Base-by-base conservation (phyloP, 2,888 invertebrate genomes). In the Lysandra coridon region DNA sequence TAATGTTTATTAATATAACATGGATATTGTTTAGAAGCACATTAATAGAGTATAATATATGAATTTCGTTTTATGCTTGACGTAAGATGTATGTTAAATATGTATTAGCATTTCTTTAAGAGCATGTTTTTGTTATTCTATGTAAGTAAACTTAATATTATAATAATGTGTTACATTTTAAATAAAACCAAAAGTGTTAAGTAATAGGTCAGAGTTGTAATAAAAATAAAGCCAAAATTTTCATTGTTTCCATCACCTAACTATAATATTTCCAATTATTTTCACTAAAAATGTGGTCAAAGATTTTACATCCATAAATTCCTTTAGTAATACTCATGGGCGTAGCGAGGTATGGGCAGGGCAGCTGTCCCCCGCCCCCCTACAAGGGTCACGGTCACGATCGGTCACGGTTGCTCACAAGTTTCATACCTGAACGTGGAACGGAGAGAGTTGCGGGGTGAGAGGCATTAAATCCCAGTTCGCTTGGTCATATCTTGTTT, bases 131-230 rank as follows among this genome's bases (percentile, higher is more conserved):
- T 84, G 85, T 87, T 88, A 82, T 82, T 81, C 80, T 85, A 85
- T 81, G 86, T 86, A 83, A 81, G 86, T 86, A 83, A 81, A 81
- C 82, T 81, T 83, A 82, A 79, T 69, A 69, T 23, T 12, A 64
- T 23, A 75, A 14, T 57, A 73, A 14, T 57, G 17, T 57, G 57
- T 81, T 84, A 83, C 84, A 79, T 74, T 80, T 78, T 83, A 83
- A 84, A 85, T 81, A 78, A 83, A 86, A 85, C 87, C 84, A 87
- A 87, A 87, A 85, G 86, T 86, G 86, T 87, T 83, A 84, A 83
- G 83, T 44, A 33, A 57, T 57, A 76, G 33, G 1, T 17, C 49
- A 4, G 12, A 76, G 76, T 76, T 76, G 14, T 17, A 76, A 76
- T 76, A 57, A 76, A 76, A 76, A 53, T 76, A 53, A 76, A 69